Base-by-base conservation (phyloP, 2,888 invertebrate genomes). In the Agriopis aurantiaria region DNA sequence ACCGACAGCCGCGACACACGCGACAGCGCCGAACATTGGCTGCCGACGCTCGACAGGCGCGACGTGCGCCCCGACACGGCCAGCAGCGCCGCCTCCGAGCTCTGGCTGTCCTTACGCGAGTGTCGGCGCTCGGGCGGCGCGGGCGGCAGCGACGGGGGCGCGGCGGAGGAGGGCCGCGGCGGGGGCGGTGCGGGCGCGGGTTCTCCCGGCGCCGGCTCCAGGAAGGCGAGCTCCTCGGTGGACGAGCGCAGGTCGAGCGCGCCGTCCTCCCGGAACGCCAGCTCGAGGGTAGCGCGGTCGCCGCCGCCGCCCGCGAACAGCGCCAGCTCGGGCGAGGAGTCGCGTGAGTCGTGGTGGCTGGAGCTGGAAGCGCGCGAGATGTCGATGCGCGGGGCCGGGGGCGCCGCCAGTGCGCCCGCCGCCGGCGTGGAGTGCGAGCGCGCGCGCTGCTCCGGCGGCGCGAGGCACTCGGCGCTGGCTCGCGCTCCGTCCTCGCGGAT, bases 361-460 rank as follows among this genome's bases (percentile, higher is more conserved):
- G 98, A 97, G 87, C 97, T 97, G 84, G 97, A 97, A 7, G 98
- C 98, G 78, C 98, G 96, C 77, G 98, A 98, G 87, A 98, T 97
- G 92, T 98, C 98, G 80, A 98, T 98, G 82, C 98, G 96, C 33
- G 98, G 98, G 63, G 98, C 97, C 76, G 96, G 95, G 23, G 97
- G 97, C 57, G 97, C 96, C 78, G 95, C 95, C 68, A 90, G 84
- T 65, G 82, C 81, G 65, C 85, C 81, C 64, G 80, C 81, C 62
- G 81, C 82, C 69, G 92, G 92, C 75, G 94, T 91, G 59, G 94
- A 93, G 78, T 87, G 89, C 23, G 90, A 91, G 75, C 92, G 89
- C 67, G 88, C 94, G 81, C 87, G 95, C 82, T 79, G 93, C 86
- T 82, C 90, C 17, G 87, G 85, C 48, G 88, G 88, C 45, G 84